Base-by-base conservation (phyloP, 2,113 vertebrate species). In the Spea bombifrons region DNA sequence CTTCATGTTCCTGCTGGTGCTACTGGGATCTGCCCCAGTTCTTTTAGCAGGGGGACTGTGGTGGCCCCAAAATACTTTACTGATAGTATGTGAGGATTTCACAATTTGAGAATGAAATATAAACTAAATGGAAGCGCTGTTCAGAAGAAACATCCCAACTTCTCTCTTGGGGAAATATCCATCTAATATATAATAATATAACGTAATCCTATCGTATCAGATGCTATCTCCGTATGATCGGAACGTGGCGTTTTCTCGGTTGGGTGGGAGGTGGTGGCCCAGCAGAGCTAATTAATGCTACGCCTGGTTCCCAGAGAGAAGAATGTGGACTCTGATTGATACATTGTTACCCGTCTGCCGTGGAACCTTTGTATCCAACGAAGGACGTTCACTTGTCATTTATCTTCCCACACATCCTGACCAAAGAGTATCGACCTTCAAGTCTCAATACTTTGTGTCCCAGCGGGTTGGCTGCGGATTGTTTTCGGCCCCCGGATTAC, bases 251-350 rank as follows among this genome's bases (percentile, higher is more conserved):
- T 70, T 57, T 70, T 52, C 45, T 17, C n/a, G 66, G 53, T 59
- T 61, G 75, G 70, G 53, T 77, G 66, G 66, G 66, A 77, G 75
- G 75, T 63, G 75, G 66, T 55, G 57, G 52, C n/a, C 52, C 66
- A 12, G 45, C 66, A 69, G 13, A 63, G 75, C 75, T 77, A 77
- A 77, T 77, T 77, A 55, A 70, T 43, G 57, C 45, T 55, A 63
- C 50, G 66, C 75, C 59, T 10, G 66, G 17, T 63, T 70, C 66
- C 55, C 67, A 69, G 30, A 30, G 30, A 30, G 30, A 30, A 30
- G 30, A 30, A 30, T 30, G 30, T 70, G 53, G 53, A 52, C 52
- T 67, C 74, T 67, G 55, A 45, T 67, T 9, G 67, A 61, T 44
- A 13, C 55, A 70, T 77, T 77, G 75, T 77, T 70, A 53, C 49